Evolutionary conservation across 2,113 vertebrate genomes (phyloP).

Genomic region (Polypterus bichir): DNA sequence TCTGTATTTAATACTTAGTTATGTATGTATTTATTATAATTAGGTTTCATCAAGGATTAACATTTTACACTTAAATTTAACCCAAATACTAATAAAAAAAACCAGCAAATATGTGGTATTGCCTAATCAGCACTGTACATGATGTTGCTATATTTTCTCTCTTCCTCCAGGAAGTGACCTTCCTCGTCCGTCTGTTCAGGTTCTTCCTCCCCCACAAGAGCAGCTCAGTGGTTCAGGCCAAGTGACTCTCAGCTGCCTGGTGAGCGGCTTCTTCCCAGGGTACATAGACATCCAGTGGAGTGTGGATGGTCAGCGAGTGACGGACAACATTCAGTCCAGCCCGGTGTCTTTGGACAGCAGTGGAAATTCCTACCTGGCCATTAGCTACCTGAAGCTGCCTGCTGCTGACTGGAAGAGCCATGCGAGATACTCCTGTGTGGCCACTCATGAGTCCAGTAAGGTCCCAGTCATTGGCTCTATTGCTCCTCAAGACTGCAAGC

Average conservation of each 20-base stretch:
- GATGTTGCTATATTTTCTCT: background rate
- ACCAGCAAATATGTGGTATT: no score
- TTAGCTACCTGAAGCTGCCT: slow-evolving; percentile 11
- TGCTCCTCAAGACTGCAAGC: background rate
- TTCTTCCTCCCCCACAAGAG: slow-evolving; percentile 2
- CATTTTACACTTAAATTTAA: no score
- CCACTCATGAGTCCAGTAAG: slow-evolving; percentile 2
- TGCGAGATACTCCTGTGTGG: slow-evolving; percentile 6
- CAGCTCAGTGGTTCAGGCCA: background rate
- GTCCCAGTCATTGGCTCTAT: background rate
- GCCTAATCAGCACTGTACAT: background rate
- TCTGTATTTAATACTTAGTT: no score
- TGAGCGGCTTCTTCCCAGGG: slow-evolving; percentile 6
- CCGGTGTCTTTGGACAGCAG: background rate
- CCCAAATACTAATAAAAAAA: no score
- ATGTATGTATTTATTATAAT: no score
- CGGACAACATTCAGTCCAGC: background rate
- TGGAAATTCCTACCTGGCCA: slow-evolving; percentile 9
- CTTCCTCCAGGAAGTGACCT: background rate
- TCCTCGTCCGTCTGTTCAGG: background rate
- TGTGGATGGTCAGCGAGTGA: background rate
- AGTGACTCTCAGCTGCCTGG: slow-evolving; percentile 8
- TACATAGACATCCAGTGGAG: background rate
- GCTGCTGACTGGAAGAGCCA: slow-evolving; percentile 9
- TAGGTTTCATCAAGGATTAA: no score